Conservation (phyloP, 2,888 invertebrate genomes). For the Ctenicera cuprea region DNA sequence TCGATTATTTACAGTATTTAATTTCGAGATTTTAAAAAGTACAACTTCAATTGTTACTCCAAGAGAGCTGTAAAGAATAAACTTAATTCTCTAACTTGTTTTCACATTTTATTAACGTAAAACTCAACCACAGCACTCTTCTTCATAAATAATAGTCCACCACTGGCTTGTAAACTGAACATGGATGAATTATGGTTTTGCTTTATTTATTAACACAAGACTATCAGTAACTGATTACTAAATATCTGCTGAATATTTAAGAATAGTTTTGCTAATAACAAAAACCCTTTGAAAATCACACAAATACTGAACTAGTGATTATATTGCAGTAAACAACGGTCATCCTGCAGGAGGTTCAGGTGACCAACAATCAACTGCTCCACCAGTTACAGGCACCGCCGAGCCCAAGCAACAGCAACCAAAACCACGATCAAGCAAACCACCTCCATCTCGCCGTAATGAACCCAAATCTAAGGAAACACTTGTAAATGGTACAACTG, state of each 20-base stretch:
- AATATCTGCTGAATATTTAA: constrained; percentile 5
- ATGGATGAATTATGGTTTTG: constrained; percentile 15
- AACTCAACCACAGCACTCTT: background rate
- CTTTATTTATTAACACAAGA: constrained; percentile 6
- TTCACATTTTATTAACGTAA: too few species aligned
- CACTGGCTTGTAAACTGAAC: background rate
- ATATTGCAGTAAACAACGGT: constrained; percentile 51
- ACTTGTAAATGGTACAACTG: constrained; percentile 80
- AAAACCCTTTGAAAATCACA: background rate
- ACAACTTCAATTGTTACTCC: too few species aligned
- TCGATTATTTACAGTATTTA: too few species aligned
- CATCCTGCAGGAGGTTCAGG: constrained; percentile 52
- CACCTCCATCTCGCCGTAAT: constrained; percentile 67
- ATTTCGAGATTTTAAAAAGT: too few species aligned
- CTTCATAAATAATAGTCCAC: background rate
- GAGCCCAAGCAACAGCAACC: constrained; percentile 50
- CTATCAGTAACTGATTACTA: background rate
- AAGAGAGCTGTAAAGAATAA: too few species aligned
- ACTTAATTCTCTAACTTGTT: too few species aligned
- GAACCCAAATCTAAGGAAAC: constrained; percentile 76
- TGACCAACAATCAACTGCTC: constrained; percentile 47
- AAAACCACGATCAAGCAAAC: constrained; percentile 64
- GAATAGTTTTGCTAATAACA: constrained; percentile 15
- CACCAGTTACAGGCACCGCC: constrained; percentile 36
- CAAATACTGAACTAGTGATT: constrained; percentile 9